These are phyloP conservation scores for Danio albolineatus DNA, from an alignment of 2,797 vertebrate species.

Conservation along the genomic window DNA sequence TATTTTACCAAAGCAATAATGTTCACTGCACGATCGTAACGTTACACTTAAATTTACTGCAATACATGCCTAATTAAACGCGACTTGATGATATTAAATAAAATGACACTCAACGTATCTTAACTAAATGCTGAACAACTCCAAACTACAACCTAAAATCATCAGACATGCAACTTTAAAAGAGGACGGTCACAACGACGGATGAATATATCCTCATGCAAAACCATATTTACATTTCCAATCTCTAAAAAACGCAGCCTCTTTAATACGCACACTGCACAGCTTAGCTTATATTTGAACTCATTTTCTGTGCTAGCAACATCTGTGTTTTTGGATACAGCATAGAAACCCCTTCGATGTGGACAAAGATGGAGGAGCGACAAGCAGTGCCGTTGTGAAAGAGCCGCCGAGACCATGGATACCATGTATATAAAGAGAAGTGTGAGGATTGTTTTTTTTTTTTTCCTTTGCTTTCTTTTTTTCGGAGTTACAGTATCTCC, in stretches of 20 bases:
- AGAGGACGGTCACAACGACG: conserved; percentile 2
- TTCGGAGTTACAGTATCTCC: conserved; percentile 86
- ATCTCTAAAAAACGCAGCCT: conserved; percentile 12
- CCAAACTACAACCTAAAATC: conserved; percentile 36
- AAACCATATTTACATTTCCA: conserved; percentile 29
- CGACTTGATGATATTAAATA: conserved; percentile 59
- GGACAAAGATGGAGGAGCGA: conserved; percentile 3
- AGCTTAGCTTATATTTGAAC: conserved; percentile 25
- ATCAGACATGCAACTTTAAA: conserved; percentile 9
- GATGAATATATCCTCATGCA: neutral
- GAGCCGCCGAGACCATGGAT: conserved; percentile 81
- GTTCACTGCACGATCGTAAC: conserved; percentile 1
- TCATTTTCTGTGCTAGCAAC: conserved; percentile 7
- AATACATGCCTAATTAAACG: conserved; percentile 23
- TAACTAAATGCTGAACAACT: conserved; percentile 30
- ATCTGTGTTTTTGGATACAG: conserved; percentile 16
- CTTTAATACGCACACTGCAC: conserved; percentile 6
- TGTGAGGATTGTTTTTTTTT: neutral
- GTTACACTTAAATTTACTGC: neutral
- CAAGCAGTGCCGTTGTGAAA: conserved; percentile 23
- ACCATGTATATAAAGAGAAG: conserved; percentile 82
- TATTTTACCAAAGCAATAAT: neutral
- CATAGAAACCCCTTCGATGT: neutral
- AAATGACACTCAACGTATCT: neutral
- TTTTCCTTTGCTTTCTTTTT: conserved; percentile 13